Conservation (phyloP, 2,888 invertebrate genomes). For the Colletes collaris region DNA sequence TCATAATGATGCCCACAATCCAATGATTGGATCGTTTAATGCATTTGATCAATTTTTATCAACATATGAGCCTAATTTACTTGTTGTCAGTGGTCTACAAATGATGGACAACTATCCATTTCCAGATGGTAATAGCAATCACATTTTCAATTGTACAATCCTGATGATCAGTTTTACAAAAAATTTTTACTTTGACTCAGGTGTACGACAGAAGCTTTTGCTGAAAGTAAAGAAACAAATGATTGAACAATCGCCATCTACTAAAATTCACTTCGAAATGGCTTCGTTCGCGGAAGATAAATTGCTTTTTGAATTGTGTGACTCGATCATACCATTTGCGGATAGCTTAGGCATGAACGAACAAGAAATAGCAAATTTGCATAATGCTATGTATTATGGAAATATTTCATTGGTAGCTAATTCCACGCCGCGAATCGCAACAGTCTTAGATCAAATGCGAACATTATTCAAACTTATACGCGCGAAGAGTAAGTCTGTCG, state of each 20-base stretch:
- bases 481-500: conserved; percentile 81
- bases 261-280: conserved; percentile 93
- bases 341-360: conserved; percentile 96
- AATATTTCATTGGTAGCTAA: conserved; percentile 90
- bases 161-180: background rate
- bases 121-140: conserved; percentile 83
- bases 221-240: conserved; percentile 88
- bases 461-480: conserved; percentile 86
- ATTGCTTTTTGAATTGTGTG: conserved; percentile 87
- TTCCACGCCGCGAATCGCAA: conserved; percentile 91
- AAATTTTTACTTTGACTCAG: conserved; percentile 81
- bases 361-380: conserved; percentile 92
- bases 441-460: conserved; percentile 92
- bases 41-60: conserved; percentile 87
- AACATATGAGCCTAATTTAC: conserved; percentile 87
- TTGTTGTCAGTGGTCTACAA: conserved; percentile 93
- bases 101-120: conserved; percentile 95
- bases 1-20: conserved; percentile 93
- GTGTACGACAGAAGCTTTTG: conserved; percentile 87
- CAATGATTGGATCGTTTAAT: conserved; percentile 89
- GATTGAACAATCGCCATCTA: conserved; percentile 85
- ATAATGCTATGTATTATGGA: conserved; percentile 88
- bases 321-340: conserved; percentile 88
- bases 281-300: conserved; percentile 91
- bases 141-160: background rate